phyloP scores from a whole-genome alignment of 2,797 vertebrate species.

The Lepus oiostolus region DNA sequence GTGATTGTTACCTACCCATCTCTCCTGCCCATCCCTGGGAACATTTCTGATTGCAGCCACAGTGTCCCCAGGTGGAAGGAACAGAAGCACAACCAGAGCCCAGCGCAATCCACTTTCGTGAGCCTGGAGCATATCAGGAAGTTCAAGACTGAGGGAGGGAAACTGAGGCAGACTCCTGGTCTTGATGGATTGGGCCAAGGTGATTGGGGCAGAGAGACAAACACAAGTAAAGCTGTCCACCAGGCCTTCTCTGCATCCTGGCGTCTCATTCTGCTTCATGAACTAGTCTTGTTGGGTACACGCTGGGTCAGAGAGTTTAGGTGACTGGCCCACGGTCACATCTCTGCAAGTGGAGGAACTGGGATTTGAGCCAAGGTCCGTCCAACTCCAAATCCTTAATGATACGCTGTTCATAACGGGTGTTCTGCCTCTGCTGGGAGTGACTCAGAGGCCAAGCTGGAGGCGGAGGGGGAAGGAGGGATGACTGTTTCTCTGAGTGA shows the following conservation, averaged over 20 bases:
- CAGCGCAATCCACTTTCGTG: too few species aligned
- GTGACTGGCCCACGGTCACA: neutral
- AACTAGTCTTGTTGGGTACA: neutral
- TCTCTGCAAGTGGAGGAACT: neutral
- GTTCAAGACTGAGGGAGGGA: conserved; percentile 6
- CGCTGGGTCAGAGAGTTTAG: conserved; percentile 2
- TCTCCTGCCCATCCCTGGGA: neutral
- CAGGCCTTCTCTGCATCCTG: neutral
- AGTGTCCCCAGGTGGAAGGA: neutral
- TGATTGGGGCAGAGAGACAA: neutral
- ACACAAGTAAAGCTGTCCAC: neutral
- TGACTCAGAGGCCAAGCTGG: conserved; percentile 31
- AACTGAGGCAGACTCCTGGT: neutral
- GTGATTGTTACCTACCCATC: too few species aligned
- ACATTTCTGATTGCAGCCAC: neutral
- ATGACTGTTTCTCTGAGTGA: conserved; percentile 3
- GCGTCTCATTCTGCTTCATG: conserved; percentile 13
- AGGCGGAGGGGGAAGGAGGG: neutral
- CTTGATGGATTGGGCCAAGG: neutral
- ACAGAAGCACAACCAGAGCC: neutral
- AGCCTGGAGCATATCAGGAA: neutral
- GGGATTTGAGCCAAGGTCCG: neutral
- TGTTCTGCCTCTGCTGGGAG: neutral
- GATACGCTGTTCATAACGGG: neutral
- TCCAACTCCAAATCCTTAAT: neutral